Base-by-base conservation (phyloP, 1,140 invertebrate species). In the Eubasilissa regina region DNA sequence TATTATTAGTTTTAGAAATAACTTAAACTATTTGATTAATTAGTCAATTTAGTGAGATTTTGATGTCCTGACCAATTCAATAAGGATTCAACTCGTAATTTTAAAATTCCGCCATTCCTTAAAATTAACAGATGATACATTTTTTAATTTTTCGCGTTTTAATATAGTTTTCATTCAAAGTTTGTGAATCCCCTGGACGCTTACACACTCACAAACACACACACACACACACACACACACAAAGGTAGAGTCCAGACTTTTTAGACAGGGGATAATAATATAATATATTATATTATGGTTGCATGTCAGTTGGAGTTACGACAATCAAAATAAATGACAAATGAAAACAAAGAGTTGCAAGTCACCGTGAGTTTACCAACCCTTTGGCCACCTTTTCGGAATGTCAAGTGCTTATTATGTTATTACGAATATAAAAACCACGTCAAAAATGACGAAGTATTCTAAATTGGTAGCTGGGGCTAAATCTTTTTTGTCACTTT, bases 261-360 rank as follows among this genome's bases (percentile, higher is more conserved):
- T 48, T 51, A 48, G 66, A 51, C 97, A 84, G 82, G 82, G 84
- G 84, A 86, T 85, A 87, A 84, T 86, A 85, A 88, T 85, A 88
- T 87, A 35, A 35, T 35, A 35, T 35, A 35, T 35, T 35, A 35
- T 35, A 35, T 35, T 35, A 87, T 86, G 84, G 86, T 85, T 85
- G 84, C 85, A 86, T 86, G 86, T 87, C 87, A 84, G 84, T 85
- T 84, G 84, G 84, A 87, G 85, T 88, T 87, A 87, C 85, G 85
- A 88, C 87, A 89, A 89, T 87, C 87, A 87, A 87, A 87, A 88
- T 88, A 88, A 88, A 89, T 88, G 87, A 89, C 87, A 89, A 87
- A 88, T 89, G 88, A 86, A 88, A 88, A 86, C 84, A 84, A 79
- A 83, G 84, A 85, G 84, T 86, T 88, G 89, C 89, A 88, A 89